phyloP scores from a whole-genome alignment of 2,888 invertebrate genomes.

The Temnothorax rugatulus region DNA sequence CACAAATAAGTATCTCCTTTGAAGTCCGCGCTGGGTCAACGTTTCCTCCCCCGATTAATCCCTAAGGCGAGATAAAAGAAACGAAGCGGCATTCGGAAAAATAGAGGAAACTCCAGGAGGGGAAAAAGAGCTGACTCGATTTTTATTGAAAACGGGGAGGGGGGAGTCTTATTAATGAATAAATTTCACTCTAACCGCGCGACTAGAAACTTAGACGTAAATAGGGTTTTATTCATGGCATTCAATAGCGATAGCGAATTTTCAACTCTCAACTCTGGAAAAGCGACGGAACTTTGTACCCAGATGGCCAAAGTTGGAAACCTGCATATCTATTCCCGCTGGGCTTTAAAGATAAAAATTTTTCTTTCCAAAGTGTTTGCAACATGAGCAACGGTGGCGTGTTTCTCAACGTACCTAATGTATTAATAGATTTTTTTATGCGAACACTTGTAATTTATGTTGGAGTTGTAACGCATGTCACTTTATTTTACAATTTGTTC shows the following conservation, averaged over 20 bases:
- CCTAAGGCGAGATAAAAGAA: background rate
- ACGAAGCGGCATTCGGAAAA: background rate
- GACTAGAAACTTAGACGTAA: conserved; percentile 19
- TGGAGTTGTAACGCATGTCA: background rate
- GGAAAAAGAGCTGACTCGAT: background rate
- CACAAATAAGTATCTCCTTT: background rate
- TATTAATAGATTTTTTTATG: conserved; percentile 41
- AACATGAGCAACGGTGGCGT: conserved; percentile 15
- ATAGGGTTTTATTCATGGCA: conserved; percentile 40
- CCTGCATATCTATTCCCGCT: conserved; percentile 41
- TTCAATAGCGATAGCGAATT: conserved; percentile 48
- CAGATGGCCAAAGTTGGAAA: conserved; percentile 50
- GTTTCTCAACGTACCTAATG: conserved; percentile 15
- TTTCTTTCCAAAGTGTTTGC: conserved; percentile 46
- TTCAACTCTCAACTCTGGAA: conserved; percentile 45
- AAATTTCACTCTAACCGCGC: conserved; percentile 24
- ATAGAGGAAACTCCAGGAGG: background rate
- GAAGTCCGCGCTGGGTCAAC: background rate
- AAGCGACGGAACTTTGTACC: conserved; percentile 47
- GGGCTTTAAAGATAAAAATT: conserved; percentile 50
- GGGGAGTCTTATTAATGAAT: conserved; percentile 5
- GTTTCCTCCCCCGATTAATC: background rate
- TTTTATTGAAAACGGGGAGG: background rate
- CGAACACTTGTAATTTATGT: background rate
- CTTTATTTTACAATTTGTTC: conserved; percentile 16